phyloP scores from a whole-genome alignment of 2,113 vertebrate genomes.

The Noturus placidus region DNA sequence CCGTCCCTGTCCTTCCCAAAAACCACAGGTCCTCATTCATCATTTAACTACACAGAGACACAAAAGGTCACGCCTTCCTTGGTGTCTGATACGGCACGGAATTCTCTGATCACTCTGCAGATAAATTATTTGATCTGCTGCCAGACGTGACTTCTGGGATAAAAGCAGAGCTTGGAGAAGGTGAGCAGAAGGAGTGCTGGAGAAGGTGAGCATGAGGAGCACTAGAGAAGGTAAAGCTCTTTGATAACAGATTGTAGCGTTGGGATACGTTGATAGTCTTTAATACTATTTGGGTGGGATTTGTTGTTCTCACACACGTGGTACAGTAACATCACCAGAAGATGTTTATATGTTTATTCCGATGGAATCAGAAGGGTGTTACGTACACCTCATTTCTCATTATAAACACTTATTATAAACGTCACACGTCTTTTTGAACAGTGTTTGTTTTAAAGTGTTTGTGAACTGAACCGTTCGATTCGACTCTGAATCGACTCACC shows the following conservation, averaged over 20 bases:
- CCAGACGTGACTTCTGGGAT: neutral
- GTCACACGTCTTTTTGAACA: too few relatives aligned
- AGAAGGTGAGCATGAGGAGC: too few relatives aligned
- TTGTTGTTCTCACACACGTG: neutral
- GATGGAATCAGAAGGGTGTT: neutral
- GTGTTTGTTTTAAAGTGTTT: too few relatives aligned
- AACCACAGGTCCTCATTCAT: neutral
- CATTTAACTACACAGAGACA: neutral
- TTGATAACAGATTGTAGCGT: neutral
- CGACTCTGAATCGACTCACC: too few relatives aligned
- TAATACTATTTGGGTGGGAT: neutral
- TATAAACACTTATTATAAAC: too few relatives aligned
- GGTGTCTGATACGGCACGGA: neutral
- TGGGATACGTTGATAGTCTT: neutral
- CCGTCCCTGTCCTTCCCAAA: neutral
- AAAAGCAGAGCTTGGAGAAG: neutral
- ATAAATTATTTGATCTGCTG: conserved; percentile 3
- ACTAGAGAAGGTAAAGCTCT: too few relatives aligned
- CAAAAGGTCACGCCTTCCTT: neutral
- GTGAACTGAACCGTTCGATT: too few relatives aligned
- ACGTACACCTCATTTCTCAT: neutral
- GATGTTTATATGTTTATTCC: neutral
- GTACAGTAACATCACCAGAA: neutral
- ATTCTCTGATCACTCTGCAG: neutral
- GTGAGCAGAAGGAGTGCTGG: neutral